Conservation (phyloP, 2,797 vertebrate genomes). For the Liasis olivaceus region DNA sequence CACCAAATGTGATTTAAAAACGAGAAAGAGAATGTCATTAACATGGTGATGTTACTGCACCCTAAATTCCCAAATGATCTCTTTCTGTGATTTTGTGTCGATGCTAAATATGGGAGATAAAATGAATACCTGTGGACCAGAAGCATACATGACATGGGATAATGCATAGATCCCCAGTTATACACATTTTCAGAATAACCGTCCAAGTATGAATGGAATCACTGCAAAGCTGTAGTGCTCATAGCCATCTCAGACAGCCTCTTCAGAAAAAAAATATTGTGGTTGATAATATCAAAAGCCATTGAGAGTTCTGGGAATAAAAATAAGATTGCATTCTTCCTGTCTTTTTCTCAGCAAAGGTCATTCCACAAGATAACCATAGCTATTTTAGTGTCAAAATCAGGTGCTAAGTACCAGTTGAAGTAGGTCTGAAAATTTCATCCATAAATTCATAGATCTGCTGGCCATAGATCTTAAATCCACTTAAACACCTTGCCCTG, state of each 20-base stretch:
- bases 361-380: background rate
- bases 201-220: background rate
- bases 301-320: background rate
- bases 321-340: background rate
- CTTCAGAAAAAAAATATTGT: background rate
- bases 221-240: background rate
- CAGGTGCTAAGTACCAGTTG: background rate
- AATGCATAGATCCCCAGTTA: background rate
- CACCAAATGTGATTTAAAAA: too few relatives aligned
- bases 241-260: background rate
- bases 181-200: background rate
- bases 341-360: background rate
- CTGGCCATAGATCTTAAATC: background rate
- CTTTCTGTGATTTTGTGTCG: background rate
- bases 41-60: too few relatives aligned
- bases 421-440: background rate
- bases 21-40: too few relatives aligned
- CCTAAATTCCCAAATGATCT: background rate
- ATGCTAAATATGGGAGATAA: background rate
- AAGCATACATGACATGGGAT: background rate
- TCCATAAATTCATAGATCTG: background rate
- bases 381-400: background rate
- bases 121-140: background rate
- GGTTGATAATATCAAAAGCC: background rate
- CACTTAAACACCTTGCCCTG: background rate